Evolutionary conservation across 2,113 vertebrate genomes (phyloP), one percentile per base, ranked within the genome.

Genomic region (Leucopternis melanops): DNA sequence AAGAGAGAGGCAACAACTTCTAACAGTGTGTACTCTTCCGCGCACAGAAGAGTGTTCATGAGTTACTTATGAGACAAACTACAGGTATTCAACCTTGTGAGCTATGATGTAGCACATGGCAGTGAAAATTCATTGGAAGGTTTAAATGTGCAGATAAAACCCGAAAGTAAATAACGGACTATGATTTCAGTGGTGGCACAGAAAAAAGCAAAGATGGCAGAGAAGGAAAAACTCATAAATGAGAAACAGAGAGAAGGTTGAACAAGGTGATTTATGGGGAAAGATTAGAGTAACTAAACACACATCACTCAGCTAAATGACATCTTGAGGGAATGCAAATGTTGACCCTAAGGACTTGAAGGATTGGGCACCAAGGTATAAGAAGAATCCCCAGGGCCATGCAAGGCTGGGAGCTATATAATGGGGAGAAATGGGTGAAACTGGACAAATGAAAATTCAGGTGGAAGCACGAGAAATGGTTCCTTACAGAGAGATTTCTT

Each of bases 221-320:
- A 84, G 26, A 67, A 81, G 7, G 10, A 55, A 71, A 83, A 96
- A 69, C 65, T 81, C 91, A 69, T 81, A 93, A 86, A 94, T 77
- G 81, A 90, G 81, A 95, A 92, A 79, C 57, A 93, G 72, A 93
- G 45, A 81, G 72, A 90, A 96, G 74, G 74, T n/a, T 95, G 85
- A 94, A 67, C 45, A 73, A 83, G 38, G 49, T 94, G 81, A 96
- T 96, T 86, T 94, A 91, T 88, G 61, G 59, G 69, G 38, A 89
- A 91, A 90, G 80, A 95, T 86, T 92, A 79, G 92, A 93, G 91
- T 92, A 92, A 95, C 95, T 91, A 95, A 94, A 91, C 10, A 72
- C 69, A 87, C 66, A 86, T 88, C 77, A 86, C 36, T 94, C 91
- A 94, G 81, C 40, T 80, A 90, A 95, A 93, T 94, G 90, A 58